Evolutionary conservation across 2,888 invertebrate species (phyloP).

Genomic region (Ametastegia equiseti): DNA sequence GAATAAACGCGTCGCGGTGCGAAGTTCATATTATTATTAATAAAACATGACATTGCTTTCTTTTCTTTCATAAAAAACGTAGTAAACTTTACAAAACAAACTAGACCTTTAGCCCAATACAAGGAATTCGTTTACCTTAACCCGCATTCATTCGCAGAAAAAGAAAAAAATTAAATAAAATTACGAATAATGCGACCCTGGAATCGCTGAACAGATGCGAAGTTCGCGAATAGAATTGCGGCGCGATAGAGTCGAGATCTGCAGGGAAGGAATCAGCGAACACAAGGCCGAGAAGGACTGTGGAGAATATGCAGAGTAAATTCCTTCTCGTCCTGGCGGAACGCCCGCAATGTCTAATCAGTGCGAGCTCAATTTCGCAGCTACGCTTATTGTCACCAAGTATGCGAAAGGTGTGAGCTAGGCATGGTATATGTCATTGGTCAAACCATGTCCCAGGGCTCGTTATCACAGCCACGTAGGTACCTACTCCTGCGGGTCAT

Average conservation of each 20-base stretch:
- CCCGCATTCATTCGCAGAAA: no score
- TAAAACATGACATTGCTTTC: constrained; percentile 13
- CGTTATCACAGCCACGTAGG: background rate
- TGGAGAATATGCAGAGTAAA: constrained; percentile 65
- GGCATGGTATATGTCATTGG: constrained; percentile 25
- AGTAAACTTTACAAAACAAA: no score
- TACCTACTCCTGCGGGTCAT: background rate
- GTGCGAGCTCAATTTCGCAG: constrained; percentile 72
- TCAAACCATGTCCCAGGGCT: background rate
- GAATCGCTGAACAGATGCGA: background rate
- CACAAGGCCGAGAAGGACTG: constrained; percentile 14
- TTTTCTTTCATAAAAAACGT: background rate
- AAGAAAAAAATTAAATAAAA: background rate
- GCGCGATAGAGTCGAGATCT: background rate
- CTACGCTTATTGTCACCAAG: constrained; percentile 41
- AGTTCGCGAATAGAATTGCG: background rate
- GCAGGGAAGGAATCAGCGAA: constrained; percentile 18
- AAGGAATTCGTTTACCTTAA: background rate
- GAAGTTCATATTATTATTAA: background rate
- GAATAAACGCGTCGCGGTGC: background rate
- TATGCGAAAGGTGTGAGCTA: constrained; percentile 39
- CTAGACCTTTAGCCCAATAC: no score
- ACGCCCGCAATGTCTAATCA: constrained; percentile 74
- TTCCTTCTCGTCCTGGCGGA: constrained; percentile 71
- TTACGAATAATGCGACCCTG: background rate